Evolutionary conservation across 2,113 vertebrate species (phyloP), one percentile per base, ranked within the genome.

Genomic region (Morone chrysops): DNA sequence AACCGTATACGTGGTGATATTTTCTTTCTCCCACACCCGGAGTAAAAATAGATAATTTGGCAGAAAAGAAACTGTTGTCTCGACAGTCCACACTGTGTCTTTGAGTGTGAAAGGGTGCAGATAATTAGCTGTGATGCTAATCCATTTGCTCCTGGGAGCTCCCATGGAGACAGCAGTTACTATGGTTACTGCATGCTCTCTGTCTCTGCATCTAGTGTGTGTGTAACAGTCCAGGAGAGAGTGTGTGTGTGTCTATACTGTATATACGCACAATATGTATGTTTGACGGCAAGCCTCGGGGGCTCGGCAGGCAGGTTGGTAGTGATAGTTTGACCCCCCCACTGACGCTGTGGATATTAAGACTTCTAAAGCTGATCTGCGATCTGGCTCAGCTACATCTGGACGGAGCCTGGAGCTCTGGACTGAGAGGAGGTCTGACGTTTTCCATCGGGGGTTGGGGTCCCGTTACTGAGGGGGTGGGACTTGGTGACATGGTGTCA

Each of bases 31-130:
- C 78, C 84, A 65, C 75, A 79, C 81, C 56, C 45, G 53, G 78
- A 89, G 69, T 79, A 91, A 92, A 94, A 93, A 93, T 91, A 91
- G 89, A 91, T 86, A 68, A 88, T 94, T 90, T 92, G 87, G 84
- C 85, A 86, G 90, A 83, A 89, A 80, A 71, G 70, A 82, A 84
- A 82, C 69, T 45, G 83, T 61, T 74, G 73, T 85, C 68, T 81
- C 65, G 40, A 88, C 84, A 81, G 67, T 87, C 78, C 76, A 53
- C 78, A 54, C 68, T 66, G 56, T 62, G 66, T 89, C 75, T 80
- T 74, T 77, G 79, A 75, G 74, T 72, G 87, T 83, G 75, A 89
- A 66, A 54, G 72, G 73, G 70, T 84, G 69, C 72, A 72, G 82
- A 80, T 90, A 88, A 87, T 90, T 91, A 90, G 87, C 83, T 71